Evolutionary conservation across 2,888 invertebrate genomes (phyloP).

Genomic region (Craniophora ligustri): DNA sequence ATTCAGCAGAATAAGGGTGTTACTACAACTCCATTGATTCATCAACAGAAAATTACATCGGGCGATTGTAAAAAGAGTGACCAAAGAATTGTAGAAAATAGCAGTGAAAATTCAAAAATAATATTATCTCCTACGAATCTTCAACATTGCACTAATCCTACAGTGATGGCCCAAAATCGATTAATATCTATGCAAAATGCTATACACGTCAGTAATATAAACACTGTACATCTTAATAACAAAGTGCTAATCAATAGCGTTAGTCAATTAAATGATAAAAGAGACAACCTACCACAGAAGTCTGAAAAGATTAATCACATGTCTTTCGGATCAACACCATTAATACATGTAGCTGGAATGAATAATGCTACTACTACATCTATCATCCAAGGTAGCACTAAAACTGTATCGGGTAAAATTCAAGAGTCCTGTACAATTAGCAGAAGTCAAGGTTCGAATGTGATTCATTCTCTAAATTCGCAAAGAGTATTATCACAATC

Average conservation of each 20-base stretch:
- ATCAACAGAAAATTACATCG: slow-evolving; percentile 78
- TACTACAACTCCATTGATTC: slow-evolving; percentile 65
- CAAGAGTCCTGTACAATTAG: slow-evolving; percentile 70
- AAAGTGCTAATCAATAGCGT: slow-evolving; percentile 79
- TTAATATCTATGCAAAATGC: slow-evolving; percentile 83
- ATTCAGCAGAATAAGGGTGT: slow-evolving; percentile 76
- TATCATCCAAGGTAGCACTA: slow-evolving; percentile 74
- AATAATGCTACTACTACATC: slow-evolving; percentile 70
- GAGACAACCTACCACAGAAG: slow-evolving; percentile 72
- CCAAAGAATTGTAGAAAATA: slow-evolving; percentile 64
- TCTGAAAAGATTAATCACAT: slow-evolving; percentile 72
- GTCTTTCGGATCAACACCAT: slow-evolving; percentile 69
- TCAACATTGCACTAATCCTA: slow-evolving; percentile 75
- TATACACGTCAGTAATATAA: slow-evolving; percentile 74
- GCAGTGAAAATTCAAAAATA: slow-evolving; percentile 77
- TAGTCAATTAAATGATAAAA: slow-evolving; percentile 73
- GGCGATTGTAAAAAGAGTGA: slow-evolving; percentile 75
- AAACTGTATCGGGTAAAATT: slow-evolving; percentile 71
- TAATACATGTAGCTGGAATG: slow-evolving; percentile 77
- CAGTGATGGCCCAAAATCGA: slow-evolving; percentile 83
- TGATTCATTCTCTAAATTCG: slow-evolving; percentile 78
- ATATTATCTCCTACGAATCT: slow-evolving; percentile 79
- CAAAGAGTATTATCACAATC: slow-evolving; percentile 74
- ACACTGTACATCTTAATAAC: slow-evolving; percentile 73
- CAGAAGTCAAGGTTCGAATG: slow-evolving; percentile 74